These are phyloP conservation scores for Apostichopus leukothele DNA, from an alignment of 53 echinoderm and acorn worm genomes.

Conservation along the genomic window DNA sequence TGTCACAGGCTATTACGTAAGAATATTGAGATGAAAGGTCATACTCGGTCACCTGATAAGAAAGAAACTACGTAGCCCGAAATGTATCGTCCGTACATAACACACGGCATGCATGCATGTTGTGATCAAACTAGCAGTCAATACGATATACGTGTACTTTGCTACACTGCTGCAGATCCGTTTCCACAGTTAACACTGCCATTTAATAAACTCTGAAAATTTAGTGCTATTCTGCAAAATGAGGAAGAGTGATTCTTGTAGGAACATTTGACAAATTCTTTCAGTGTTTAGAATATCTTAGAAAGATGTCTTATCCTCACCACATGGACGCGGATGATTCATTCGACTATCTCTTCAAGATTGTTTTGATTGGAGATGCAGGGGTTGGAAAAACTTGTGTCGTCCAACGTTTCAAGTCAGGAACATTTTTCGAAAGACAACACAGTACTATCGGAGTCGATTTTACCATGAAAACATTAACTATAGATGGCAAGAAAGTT, in stretches of 20 bases:
- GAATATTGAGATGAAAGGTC: not conserved
- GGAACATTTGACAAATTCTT: not conserved
- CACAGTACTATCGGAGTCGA: slow-evolving; percentile 98
- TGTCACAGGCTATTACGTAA: not conserved
- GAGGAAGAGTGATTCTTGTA: not conserved
- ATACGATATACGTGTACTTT: not conserved
- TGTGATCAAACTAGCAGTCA: not conserved
- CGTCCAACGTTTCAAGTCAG: slow-evolving; percentile 97
- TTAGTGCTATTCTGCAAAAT: not conserved
- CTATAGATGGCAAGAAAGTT: slow-evolving; percentile 89
- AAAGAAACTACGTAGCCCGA: slow-evolving; percentile 19
- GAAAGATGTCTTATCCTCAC: slow-evolving; percentile 46
- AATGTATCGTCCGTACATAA: not conserved
- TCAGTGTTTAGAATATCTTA: not conserved
- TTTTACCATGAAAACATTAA: slow-evolving; percentile 98
- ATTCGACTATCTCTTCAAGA: slow-evolving; percentile 96
- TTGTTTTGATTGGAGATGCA: slow-evolving; percentile 96
- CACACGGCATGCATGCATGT: not conserved
- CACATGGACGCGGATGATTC: slow-evolving; percentile 80
- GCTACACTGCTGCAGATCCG: not conserved
- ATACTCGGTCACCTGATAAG: slow-evolving; percentile 39
- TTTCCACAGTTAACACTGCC: not conserved
- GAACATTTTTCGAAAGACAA: slow-evolving; percentile 94
- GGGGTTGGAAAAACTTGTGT: slow-evolving; percentile 99
- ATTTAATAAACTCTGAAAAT: not conserved